Percentiles rank a stretch among this genome's conserved stretches.
These are phyloP conservation scores for Megaceryle torquata DNA, from an alignment of 2,113 vertebrate genomes.

Conservation along the genomic window DNA sequence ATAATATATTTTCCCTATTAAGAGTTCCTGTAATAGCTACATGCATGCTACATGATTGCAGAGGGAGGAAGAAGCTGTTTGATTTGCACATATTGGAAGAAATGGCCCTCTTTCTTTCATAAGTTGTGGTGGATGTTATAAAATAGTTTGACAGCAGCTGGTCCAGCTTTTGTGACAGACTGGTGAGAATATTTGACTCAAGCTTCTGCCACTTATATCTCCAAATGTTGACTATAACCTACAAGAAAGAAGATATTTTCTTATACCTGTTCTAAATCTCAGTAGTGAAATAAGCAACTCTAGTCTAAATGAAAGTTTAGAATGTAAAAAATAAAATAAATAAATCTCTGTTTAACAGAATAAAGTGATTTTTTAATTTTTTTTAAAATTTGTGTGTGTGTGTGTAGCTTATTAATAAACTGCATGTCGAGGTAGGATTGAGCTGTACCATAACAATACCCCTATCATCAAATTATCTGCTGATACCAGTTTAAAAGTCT, in stretches of 20 bases:
- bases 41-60: neutral
- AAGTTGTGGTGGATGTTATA: neutral
- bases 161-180: neutral
- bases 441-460: neutral
- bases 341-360: neutral
- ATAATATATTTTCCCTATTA: neutral
- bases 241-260: neutral
- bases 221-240: neutral
- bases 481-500: neutral
- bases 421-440: neutral
- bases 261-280: neutral
- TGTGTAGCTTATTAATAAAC: neutral
- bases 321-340: neutral
- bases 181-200: neutral
- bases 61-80: neutral
- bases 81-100: neutral
- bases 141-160: neutral
- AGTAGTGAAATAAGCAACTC: neutral
- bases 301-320: neutral
- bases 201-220: neutral
- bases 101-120: neutral
- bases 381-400: too few relatives aligned
- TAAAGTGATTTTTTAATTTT: neutral
- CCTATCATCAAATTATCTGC: neutral
- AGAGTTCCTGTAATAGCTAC: neutral